Percentiles rank a stretch among this genome's conserved stretches.
phyloP scores from a whole-genome alignment of 2,113 vertebrate species.

The Microtus montanus region DNA sequence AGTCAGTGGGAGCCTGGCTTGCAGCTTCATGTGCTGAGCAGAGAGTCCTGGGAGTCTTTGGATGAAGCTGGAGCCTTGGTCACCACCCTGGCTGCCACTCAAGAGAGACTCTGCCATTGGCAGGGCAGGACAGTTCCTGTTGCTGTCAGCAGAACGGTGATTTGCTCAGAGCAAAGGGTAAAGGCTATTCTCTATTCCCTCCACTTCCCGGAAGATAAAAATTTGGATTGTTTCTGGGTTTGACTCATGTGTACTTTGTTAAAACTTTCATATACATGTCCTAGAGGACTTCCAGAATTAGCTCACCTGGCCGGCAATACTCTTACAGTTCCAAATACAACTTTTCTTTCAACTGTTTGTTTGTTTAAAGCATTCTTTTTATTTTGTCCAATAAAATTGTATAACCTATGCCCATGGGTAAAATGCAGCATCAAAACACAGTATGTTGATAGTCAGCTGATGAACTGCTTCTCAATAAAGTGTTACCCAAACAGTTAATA shows the following conservation, averaged over 20 bases:
- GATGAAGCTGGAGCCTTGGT: not conserved
- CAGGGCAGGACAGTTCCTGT: not conserved
- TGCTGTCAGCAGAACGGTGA: not conserved
- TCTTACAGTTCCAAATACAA: too few relatives aligned
- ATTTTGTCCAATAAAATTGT: too few relatives aligned
- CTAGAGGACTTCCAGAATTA: not conserved
- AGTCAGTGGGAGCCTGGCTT: not conserved
- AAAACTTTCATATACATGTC: not conserved
- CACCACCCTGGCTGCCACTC: not conserved
- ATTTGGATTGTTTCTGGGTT: not conserved
- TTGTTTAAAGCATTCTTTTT: too few relatives aligned
- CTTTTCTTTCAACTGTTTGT: too few relatives aligned
- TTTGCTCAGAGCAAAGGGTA: not conserved
- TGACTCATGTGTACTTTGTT: not conserved
- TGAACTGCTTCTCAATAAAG: too few relatives aligned
- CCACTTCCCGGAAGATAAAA: not conserved
- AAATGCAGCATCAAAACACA: too few relatives aligned
- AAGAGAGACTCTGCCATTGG: not conserved
- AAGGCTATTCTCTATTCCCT: not conserved
- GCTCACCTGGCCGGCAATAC: too few relatives aligned
- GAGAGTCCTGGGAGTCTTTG: not conserved
- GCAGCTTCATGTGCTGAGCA: not conserved
- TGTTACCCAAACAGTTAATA: too few relatives aligned
- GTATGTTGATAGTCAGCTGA: too few relatives aligned
- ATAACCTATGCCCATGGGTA: too few relatives aligned